Evolutionary conservation across 2,888 invertebrate genomes (phyloP).

Genomic region (Laothoe populi): DNA sequence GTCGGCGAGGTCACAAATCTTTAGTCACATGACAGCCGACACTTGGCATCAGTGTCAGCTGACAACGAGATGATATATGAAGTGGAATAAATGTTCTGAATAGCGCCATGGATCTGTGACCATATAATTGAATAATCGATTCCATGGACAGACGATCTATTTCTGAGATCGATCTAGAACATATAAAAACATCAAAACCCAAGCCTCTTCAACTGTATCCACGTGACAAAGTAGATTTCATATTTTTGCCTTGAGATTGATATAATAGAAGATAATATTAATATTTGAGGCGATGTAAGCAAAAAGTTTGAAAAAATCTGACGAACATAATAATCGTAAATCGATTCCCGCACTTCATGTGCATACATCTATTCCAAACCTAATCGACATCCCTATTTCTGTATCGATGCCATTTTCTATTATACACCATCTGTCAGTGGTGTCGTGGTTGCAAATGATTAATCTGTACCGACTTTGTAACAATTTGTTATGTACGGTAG

Average conservation of each 20-base stretch:
- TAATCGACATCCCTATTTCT: background rate
- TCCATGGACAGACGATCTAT: background rate
- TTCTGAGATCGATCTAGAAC: background rate
- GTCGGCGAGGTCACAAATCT: conserved; percentile 37
- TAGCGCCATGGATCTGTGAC: background rate
- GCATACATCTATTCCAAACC: background rate
- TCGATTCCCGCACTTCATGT: background rate
- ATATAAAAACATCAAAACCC: background rate
- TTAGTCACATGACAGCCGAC: conserved; percentile 33
- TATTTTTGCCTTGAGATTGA: too few species aligned
- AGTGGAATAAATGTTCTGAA: background rate
- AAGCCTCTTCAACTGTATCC: too few species aligned
- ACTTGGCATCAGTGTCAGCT: conserved; percentile 22
- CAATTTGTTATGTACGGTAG: conserved; percentile 14
- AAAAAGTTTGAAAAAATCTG: background rate
- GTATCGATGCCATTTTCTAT: conserved; percentile 20
- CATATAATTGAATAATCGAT: background rate
- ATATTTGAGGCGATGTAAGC: background rate
- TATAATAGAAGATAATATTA: too few species aligned
- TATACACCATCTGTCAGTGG: conserved; percentile 9
- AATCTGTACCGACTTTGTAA: background rate
- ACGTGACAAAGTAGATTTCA: too few species aligned
- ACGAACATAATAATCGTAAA: background rate
- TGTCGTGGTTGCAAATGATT: background rate
- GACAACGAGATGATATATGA: conserved; percentile 8